Percentiles rank a stretch among this genome's conserved stretches.
Conservation (phyloP, 1,140 invertebrate species). For the Papilio dardanus region DNA sequence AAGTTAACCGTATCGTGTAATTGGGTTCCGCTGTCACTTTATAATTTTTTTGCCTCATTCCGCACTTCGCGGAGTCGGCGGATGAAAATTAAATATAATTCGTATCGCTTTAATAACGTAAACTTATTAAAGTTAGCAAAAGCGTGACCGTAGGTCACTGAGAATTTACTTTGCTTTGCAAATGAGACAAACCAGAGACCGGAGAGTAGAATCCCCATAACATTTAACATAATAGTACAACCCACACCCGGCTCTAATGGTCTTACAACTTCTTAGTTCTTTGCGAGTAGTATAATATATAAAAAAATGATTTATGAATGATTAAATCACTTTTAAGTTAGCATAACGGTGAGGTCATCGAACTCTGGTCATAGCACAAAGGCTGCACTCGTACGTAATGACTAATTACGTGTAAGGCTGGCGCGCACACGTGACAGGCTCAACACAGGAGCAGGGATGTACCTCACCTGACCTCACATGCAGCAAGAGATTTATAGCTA, state of each 20-base stretch:
- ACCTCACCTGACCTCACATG: neutral
- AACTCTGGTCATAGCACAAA: constrained; percentile 14
- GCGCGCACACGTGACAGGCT: neutral
- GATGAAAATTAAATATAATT: neutral
- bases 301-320: neutral
- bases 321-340: neutral
- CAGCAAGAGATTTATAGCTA: neutral
- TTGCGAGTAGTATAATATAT: neutral
- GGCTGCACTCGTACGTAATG: neutral
- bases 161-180: neutral
- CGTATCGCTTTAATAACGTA: neutral
- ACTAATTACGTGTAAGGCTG: neutral
- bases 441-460: neutral
- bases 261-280: neutral
- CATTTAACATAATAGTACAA: neutral
- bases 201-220: neutral
- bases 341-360: neutral
- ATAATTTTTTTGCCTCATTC: neutral
- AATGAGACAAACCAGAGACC: neutral
- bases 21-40: constrained; percentile 14
- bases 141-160: neutral
- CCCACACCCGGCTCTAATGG: neutral
- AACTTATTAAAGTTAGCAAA: neutral
- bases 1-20: constrained; percentile 23
- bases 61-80: neutral